Evolutionary conservation across 2,113 vertebrate genomes (phyloP), one percentile per base, ranked within the genome.

Genomic region (Aegotheles bennettii): DNA sequence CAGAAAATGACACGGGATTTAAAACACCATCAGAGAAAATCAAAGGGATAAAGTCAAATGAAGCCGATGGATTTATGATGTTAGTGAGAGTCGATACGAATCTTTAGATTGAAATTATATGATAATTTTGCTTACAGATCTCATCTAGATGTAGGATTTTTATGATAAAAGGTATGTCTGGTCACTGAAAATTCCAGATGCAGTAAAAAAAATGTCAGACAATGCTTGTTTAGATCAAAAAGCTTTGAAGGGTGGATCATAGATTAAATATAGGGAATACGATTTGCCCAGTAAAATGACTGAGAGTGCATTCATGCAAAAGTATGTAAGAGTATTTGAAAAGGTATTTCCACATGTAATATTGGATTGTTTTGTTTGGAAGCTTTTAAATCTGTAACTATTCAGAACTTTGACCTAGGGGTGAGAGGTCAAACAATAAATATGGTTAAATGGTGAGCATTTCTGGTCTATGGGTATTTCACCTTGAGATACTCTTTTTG

Each of bases 341-440:
- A 90, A 90, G 45, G 54, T 75, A n/a, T 96, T 96, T 93, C 47
- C 75, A 80, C 17, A 23, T 54, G 42, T 76, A 60, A 75, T 92
- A 83, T 56, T 63, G 87, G 60, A 43, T 86, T 92, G 59, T 83
- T 95, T 92, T 78, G 59, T 81, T 88, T 92, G 51, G 75, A 92
- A 90, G 75, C 68, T 87, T 94, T 82, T 38, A 87, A 92, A 90
- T 65, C 84, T 53, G 76, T 56, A 65, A 75, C 64, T 96, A 68
- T 87, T 94, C 65, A 73, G 94, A 89, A 91, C 92, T 94, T 94
- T 91, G 92, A 96, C 95, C 92, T 82, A 28, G 40, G 53, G 90
- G 92, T 92, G 81, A 96, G 45, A 94, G 92, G 94, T 93, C 94
- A 79, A 89, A 93, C 85, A 94, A 96, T 96, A 96, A 96, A 96